Evolutionary conservation across 2,113 vertebrate species (phyloP).

Genomic region (Silurus glanis): DNA sequence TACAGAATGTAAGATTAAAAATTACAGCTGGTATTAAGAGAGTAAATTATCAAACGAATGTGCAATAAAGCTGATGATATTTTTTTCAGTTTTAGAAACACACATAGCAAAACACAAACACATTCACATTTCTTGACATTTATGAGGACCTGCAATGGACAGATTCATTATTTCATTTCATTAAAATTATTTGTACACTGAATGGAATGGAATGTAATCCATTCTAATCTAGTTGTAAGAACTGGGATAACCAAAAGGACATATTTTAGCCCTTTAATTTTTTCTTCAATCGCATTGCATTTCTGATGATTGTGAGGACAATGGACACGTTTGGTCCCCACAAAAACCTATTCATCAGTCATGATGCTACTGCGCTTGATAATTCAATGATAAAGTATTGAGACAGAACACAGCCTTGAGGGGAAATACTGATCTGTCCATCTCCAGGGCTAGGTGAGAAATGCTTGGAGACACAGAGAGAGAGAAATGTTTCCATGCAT

Average conservation of each 20-base stretch:
- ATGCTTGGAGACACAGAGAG: not conserved
- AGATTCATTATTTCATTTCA: not conserved
- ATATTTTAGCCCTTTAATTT: not conserved
- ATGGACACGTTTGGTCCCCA: not conserved
- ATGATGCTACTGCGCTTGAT: constrained; percentile 82
- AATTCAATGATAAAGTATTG: constrained; percentile 83
- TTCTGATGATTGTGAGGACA: not conserved
- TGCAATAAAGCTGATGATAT: not conserved
- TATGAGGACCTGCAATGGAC: not conserved
- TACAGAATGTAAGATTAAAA: not conserved
- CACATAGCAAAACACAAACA: not conserved
- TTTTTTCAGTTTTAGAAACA: not conserved
- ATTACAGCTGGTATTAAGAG: not conserved
- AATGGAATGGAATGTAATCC: not conserved
- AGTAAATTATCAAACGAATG: not conserved
- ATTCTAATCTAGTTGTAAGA: not conserved
- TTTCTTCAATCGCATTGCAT: not conserved
- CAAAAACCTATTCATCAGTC: constrained; percentile 71
- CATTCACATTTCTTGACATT: not conserved
- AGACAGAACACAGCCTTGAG: constrained; percentile 74
- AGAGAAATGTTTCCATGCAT: not conserved
- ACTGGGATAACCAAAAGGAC: not conserved
- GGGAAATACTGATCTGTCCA: constrained; percentile 77
- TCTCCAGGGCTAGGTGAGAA: constrained; percentile 57
- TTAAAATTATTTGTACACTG: not conserved